Evolutionary conservation across 2,113 vertebrate genomes (phyloP), one percentile per base, ranked within the genome.

Genomic region (Emydocephalus ijimae): DNA sequence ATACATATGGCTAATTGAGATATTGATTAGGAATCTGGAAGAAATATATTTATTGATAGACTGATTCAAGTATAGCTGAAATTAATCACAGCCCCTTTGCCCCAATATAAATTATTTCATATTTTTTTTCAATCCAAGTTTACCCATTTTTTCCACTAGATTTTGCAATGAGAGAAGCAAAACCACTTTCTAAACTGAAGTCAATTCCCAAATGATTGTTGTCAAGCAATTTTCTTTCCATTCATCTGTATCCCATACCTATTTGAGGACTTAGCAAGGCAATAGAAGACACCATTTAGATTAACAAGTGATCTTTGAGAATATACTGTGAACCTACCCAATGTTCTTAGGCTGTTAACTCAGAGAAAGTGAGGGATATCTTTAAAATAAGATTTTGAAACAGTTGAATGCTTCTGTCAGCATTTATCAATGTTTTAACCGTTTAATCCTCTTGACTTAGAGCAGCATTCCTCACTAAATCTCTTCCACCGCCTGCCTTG

Each of bases 381-480:
- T 81, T 81, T 39, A 81, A 81, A 81, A 81, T 39, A 39, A 81
- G 34, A 81, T n/a, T 39, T 39, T 89, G 61, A 52, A 57, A 89
- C 12, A 87, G 2, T 52, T 89, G 54, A 48, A 0, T 18, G 1
- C 89, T 94, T 94, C 90, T 29, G 12, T 48, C 92, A 88, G 56
- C 94, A 9, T 92, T 91, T 81, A n/a, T 92, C n/a, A 87, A 88
- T 57, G 39, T 15, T 54, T 52, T 85, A 90, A 92, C 92, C 85
- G 55, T 91, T 59, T 96, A 90, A 96, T 97, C 96, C 89, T 95
- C 56, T 94, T 91, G 93, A 93, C 96, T 95, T 93, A 21, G 50
- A 96, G 90, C 91, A 64, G 94, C 89, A 97, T 97, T 97, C 97
- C 97, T 98, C 97, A 96, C 97, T 98, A 98, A 97, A 97, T 98